Evolutionary conservation across 2,888 invertebrate genomes (phyloP).

Genomic region (Hipparchia semele): DNA sequence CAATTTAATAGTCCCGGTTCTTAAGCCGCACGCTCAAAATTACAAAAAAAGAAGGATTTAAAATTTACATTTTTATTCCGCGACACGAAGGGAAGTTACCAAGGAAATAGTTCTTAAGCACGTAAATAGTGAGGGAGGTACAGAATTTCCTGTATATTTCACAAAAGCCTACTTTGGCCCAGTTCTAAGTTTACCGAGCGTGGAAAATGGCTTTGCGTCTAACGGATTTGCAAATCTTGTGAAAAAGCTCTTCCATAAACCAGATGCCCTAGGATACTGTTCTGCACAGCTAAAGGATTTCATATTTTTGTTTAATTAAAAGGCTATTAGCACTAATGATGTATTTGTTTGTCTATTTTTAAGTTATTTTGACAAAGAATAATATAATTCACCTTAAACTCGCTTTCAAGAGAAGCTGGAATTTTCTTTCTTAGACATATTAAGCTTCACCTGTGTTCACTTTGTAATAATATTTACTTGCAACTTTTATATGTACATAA

Average conservation of each 20-base stretch:
- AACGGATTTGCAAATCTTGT: conserved; percentile 69
- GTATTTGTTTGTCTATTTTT: too few species aligned
- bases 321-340: too few species aligned
- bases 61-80: conserved; percentile 66
- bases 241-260: conserved; percentile 48
- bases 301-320: not conserved
- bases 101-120: conserved; percentile 74
- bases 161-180: conserved; percentile 78
- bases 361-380: too few species aligned
- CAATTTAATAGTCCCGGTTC: conserved; percentile 25
- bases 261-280: conserved; percentile 32
- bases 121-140: conserved; percentile 66
- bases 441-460: too few species aligned
- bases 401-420: too few species aligned
- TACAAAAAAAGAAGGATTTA: conserved; percentile 47
- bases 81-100: conserved; percentile 57
- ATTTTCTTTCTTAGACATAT: too few species aligned
- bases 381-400: too few species aligned
- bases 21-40: conserved; percentile 35
- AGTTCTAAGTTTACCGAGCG: conserved; percentile 77
- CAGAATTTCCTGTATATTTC: conserved; percentile 69
- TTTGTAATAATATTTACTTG: too few species aligned
- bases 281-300: conserved; percentile 5
- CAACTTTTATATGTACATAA: too few species aligned
- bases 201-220: conserved; percentile 72